Base-by-base conservation (phyloP, 2,113 vertebrate genomes). In the Sinocyclocheilus maitianheensis region DNA sequence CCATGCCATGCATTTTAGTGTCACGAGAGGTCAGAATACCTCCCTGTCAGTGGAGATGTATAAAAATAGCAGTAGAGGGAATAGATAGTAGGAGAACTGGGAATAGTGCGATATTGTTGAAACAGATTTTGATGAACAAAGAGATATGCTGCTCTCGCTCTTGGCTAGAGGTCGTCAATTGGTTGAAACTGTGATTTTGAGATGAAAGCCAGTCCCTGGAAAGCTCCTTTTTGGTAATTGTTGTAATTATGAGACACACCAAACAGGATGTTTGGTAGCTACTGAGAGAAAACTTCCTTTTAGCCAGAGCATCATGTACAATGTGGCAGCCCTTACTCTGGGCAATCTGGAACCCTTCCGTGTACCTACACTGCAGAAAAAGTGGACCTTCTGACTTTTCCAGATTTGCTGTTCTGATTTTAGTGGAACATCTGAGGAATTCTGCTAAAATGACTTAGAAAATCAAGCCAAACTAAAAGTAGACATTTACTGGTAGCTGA, bases 201-300 rank as follows among this genome's bases (percentile, higher is more conserved):
- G 88, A 91, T 90, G 67, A 87, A 89, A 88, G 85, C 58, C 30
- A 37, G 58, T 72, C 86, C 60, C 76, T 78, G 81, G 62, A 55
- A 18, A 55, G 65, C 48, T 60, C 3, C 13, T 67, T 67, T 77
- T 80, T 84, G 65, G 26, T 86, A 89, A 89, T 86, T 82, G 4
- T 51, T 26, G 34, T 88, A 79, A 86, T 89, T 89, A 69, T 71
- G 72, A 48, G 76, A 67, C 46, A 48, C 69, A 67, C 84, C 67
- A 67, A 69, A n/a, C 89, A 60, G 74, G 84, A 79, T 83, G 83
- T 90, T 88, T 87, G 46, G 60, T 12, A 24, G 62, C 60, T 51
- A 69, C n/a, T 26, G 60, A 51, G 20, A 82, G 67, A 74, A 60
- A 74, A 63, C 30, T 58, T 58, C 72, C 40, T 87, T 58, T 60